Evolutionary conservation across 2,888 invertebrate genomes (phyloP).

Genomic region (Sipha maydis): DNA sequence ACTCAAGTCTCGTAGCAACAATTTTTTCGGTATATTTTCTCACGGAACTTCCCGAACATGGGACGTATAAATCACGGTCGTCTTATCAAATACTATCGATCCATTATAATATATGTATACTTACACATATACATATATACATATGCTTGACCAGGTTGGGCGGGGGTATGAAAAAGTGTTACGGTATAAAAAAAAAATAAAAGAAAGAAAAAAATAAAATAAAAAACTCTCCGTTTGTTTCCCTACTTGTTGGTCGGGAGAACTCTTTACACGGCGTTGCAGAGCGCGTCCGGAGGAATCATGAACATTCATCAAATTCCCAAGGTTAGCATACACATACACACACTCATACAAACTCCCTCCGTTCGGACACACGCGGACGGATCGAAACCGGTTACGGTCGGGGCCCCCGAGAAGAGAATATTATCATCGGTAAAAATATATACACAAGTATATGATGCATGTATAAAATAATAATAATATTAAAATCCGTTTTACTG

Average conservation of each 20-base stretch:
- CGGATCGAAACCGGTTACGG: conserved; percentile 59
- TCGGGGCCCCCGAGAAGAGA: conserved; percentile 56
- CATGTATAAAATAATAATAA: conserved; percentile 37
- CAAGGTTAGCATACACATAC: conserved; percentile 48
- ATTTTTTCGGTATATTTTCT: conserved; percentile 33
- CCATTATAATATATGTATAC: background rate
- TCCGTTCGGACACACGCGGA: conserved; percentile 51
- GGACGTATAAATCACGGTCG: conserved; percentile 19
- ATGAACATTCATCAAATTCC: conserved; percentile 62
- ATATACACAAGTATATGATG: background rate
- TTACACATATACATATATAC: background rate
- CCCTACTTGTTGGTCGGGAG: conserved; percentile 30
- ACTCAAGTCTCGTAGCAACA: background rate
- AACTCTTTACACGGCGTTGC: conserved; percentile 37
- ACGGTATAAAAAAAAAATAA: conserved; percentile 7
- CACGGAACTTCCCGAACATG: conserved; percentile 16
- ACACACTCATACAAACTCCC: conserved; percentile 21
- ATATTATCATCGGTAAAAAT: conserved; percentile 49
- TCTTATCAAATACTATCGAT: conserved; percentile 13
- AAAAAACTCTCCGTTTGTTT: conserved; percentile 37
- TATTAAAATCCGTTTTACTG: conserved; percentile 40
- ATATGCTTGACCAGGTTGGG: background rate
- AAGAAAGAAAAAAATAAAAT: background rate
- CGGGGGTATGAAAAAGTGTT: background rate
- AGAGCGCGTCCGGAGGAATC: conserved; percentile 50